A percentile compares a stretch with the other conserved stretches of the same genome.
These are phyloP conservation scores for Craseonycteris thonglongyai DNA, from an alignment of 2,113 vertebrate genomes.

Conservation along the genomic window DNA sequence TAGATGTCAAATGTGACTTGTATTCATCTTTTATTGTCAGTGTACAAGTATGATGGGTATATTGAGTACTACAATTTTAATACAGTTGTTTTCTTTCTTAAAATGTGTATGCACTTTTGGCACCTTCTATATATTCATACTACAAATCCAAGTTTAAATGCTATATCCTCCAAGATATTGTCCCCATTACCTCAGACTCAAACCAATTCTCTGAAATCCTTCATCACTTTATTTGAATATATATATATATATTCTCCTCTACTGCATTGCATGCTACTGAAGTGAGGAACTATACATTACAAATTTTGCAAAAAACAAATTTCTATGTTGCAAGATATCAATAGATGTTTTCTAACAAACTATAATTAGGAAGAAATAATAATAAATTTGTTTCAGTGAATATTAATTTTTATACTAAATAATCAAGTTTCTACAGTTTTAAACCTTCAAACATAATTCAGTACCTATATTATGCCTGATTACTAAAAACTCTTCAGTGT, in stretches of 20 bases:
- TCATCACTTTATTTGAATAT: not conserved
- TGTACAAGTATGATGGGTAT: too few species aligned
- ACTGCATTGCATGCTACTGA: not conserved
- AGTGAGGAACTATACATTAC: not conserved
- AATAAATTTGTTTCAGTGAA: not conserved
- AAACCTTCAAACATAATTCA: slow-evolving; percentile 12
- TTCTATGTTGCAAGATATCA: not conserved
- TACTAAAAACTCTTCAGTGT: not conserved
- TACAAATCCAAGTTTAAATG: slow-evolving; percentile 4
- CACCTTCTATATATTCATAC: not conserved
- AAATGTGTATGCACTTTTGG: too few species aligned
- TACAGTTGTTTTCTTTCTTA: too few species aligned
- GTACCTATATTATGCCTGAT: not conserved
- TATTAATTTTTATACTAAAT: not conserved
- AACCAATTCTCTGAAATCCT: not conserved
- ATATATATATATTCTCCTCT: not conserved
- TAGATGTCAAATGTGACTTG: too few species aligned
- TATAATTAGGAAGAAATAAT: not conserved
- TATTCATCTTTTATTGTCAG: too few species aligned
- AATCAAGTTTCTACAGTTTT: not conserved
- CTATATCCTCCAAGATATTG: not conserved
- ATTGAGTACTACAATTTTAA: too few species aligned
- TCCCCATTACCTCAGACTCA: not conserved
- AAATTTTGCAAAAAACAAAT: not conserved
- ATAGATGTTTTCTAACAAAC: slow-evolving; percentile 21